Evolutionary conservation across 2,888 invertebrate genomes (phyloP), one percentile per base, ranked within the genome.

Genomic region (Napeogenes inachia): DNA sequence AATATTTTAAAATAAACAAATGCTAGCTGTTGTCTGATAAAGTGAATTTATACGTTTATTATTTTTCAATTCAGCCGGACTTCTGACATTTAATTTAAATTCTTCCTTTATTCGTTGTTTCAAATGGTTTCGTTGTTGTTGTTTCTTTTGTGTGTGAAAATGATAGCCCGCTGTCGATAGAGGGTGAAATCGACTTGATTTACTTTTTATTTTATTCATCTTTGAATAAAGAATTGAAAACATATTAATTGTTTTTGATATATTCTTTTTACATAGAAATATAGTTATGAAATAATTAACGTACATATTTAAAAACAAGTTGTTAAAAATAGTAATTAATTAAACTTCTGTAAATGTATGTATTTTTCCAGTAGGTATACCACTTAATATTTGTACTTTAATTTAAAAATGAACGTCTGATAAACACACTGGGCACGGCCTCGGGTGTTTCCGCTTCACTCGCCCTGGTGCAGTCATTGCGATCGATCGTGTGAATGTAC

Each of bases 401-500:
- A 75, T 77, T 76, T 73, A 80, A 75, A 78, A 75, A 76, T 73
- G 66, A 68, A 74, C 73, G 76, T 82, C 82, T 84, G 85, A 85
- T 88, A 85, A 82, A 87, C 84, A 82, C 82, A 76, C 77, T 79
- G 83, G 80, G 82, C 85, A 80, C 71, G 71, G 81, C 85, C 82
- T 82, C 78, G 81, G 79, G 82, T 75, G 73, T 74, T 87, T 88
- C 86, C 87, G 87, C 84, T 83, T 74, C 82, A 78, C 80, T 85
- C 84, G 82, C 78, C 80, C 78, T 79, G 78, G 81, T 87, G 84
- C 85, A 83, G 74, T 81, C 77, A 72, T 73, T 70, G 75, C 85
- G 83, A 85, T 86, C 82, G 84, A 85, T 86, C 81, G 83, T 84
- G 76, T 86, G 81, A 76, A 79, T 78, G 80, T 78, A 84, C 85